These are phyloP conservation scores for Mastomys coucha DNA, from an alignment of 2,113 vertebrate species.

Conservation along the genomic window DNA sequence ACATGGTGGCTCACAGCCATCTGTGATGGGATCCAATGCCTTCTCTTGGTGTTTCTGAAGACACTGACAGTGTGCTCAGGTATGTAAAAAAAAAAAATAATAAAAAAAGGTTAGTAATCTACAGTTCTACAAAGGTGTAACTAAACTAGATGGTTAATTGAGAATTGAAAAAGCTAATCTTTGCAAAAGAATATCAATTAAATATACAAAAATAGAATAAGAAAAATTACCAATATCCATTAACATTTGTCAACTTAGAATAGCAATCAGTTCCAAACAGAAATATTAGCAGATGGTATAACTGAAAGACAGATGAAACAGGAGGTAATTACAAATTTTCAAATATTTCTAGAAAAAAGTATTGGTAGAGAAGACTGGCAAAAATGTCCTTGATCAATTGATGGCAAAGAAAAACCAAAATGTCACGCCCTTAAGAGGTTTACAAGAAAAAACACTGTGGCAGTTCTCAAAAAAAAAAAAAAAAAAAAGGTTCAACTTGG, in stretches of 20 bases:
- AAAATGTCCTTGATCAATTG: neutral
- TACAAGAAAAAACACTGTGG: neutral
- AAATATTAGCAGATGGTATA: slow-evolving; percentile 40
- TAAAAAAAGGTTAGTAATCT: neutral
- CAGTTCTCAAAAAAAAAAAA: too few relatives aligned
- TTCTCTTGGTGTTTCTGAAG: too few relatives aligned
- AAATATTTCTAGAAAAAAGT: neutral
- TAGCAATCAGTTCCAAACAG: slow-evolving; percentile 12
- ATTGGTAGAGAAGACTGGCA: neutral
- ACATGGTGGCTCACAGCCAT: too few relatives aligned
- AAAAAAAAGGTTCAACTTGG: neutral
- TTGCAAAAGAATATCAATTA: slow-evolving; percentile 20
- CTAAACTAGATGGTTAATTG: slow-evolving; percentile 1
- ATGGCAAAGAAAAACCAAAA: neutral
- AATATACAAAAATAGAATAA: neutral
- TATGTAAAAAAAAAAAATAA: too few relatives aligned
- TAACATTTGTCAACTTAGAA: slow-evolving; percentile 7
- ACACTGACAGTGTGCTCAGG: too few relatives aligned
- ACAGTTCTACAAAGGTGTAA: neutral
- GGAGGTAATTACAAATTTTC: neutral
- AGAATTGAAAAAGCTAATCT: slow-evolving; percentile 15
- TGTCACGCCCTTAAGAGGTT: neutral
- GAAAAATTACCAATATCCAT: neutral
- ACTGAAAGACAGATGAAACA: neutral
- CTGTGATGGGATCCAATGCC: too few relatives aligned